Evolutionary conservation across 2,797 vertebrate species (phyloP).

Genomic region (Acomys russatus): DNA sequence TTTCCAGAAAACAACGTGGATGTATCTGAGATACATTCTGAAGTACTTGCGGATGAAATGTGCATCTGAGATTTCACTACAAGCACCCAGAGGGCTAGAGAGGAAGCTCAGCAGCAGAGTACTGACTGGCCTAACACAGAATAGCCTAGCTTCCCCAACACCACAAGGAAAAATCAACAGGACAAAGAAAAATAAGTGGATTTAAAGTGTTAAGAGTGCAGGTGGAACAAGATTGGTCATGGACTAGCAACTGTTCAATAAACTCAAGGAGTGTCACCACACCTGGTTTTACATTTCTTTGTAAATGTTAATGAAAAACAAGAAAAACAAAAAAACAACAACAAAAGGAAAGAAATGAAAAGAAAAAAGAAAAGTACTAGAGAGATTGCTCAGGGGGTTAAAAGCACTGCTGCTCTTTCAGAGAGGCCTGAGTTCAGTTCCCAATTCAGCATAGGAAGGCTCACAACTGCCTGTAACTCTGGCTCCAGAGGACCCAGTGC

Average conservation of each 20-base stretch:
- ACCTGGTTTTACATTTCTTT: background rate
- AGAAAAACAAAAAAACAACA: background rate
- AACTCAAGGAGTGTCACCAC: background rate
- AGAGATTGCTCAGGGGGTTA: background rate
- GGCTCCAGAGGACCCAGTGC: background rate
- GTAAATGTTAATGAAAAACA: constrained; percentile 23
- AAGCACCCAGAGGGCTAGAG: background rate
- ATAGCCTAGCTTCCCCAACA: background rate
- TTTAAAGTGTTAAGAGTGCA: background rate
- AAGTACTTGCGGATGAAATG: background rate
- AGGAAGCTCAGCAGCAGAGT: background rate
- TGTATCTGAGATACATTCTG: background rate
- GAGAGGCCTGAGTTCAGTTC: background rate
- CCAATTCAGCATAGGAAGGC: background rate
- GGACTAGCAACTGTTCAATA: background rate
- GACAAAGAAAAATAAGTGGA: background rate
- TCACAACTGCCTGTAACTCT: background rate
- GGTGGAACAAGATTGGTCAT: background rate
- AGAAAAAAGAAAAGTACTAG: background rate
- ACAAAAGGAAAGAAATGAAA: too few species aligned
- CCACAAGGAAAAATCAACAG: background rate
- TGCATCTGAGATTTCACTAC: background rate
- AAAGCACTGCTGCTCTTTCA: background rate
- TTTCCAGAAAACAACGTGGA: background rate
- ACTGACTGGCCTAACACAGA: too few species aligned